Base-by-base conservation (phyloP, 2,113 vertebrate genomes). In the Pedetes capensis region DNA sequence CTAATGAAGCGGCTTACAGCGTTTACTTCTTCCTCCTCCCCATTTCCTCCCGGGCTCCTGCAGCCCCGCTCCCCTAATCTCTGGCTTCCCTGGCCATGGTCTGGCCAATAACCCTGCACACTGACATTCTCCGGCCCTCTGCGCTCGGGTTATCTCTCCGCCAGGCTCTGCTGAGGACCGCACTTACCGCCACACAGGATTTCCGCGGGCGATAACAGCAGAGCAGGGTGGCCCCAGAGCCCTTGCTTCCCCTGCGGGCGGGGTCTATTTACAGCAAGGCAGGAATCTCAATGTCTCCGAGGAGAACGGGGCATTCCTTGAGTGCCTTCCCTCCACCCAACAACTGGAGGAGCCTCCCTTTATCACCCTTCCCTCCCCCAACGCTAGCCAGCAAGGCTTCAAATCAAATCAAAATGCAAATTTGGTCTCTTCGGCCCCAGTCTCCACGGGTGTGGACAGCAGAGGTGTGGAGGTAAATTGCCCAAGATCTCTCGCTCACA, bases 21-120 rank as follows among this genome's bases (percentile, higher is more conserved):
- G 8, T 81, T 79, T 94, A 78, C 93, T 94, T 95, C 72, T 49
- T 93, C 83, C 96, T 87, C 83, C 90, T 96, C 81, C 37, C 47
- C 37, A 7, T 87, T 93, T 96, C 95, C 72, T 10, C 92, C 20
- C 13, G 2, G 27, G 71, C 34, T 85, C 76, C 66, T 74, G 22
- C 51, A 32, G 20, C 55, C 66, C 32, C 2, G 2, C 6, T n/a
- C 69, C 49, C 64, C 32, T 3, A 2, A 22, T 29, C 61, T 82
- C 87, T 85, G 74, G 72, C 49, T 93, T 91, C 91, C n/a, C 91
- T 4, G 20, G 79, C 78, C 61, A 0, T 53, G 81, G 8, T 95
- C 95, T 87, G 69, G 47, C 81, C 85, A 89, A 87, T 61, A 89
- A 87, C 79, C 89, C 82, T 57, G 71, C 34, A 16, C 72, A 20